Evolutionary conservation across 23 tunicate genomes (phyloP), one percentile per base, ranked within the genome.

Genomic region (Corella eumyota): DNA sequence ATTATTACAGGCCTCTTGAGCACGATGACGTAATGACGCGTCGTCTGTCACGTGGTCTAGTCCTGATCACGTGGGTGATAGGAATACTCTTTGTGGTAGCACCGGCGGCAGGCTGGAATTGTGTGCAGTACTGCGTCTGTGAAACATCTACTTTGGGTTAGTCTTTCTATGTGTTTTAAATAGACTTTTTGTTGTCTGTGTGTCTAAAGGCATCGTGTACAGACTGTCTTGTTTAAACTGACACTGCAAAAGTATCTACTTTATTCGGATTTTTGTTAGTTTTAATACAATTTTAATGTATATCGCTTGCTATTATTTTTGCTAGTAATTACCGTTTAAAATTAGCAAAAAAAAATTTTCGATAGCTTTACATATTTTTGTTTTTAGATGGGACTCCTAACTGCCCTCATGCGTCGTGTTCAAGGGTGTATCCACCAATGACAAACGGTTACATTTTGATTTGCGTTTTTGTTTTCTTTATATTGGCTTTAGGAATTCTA

Each of bases 91-190:
- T 62, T 38, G 40, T 62, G 6, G 24, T 62, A 1, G 53, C 52
- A 33, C 68, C 68, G 24, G 48, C 44, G 11, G 30, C 53, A 2
- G 68, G 68, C 3, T 62, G 68, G 68, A 62, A 62, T 62, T 62
- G 68, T 36, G 40, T 62, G 7, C 68, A 62, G 28, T 36, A 62
- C 40, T 62, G 68, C 68, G 68, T 62, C 44, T 62, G 68, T 25
- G 68, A 62, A 62, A 62, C 68, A 3, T 51, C 68, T 22, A 62
- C 68, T 7, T 21, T 62, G 1, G 52, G 68, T 62, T n/a, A 51
- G 57, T 6, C 15, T 11, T 11, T 40, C 15, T 40, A 40, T n/a
- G n/a, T n/a, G n/a, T n/a, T n/a, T n/a, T n/a, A n/a, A n/a, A n/a
- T n/a, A n/a, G n/a, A n/a, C n/a, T n/a, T n/a, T n/a, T n/a, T n/a